phyloP scores from a whole-genome alignment of 2,797 vertebrate species.

The Falco naumanni region DNA sequence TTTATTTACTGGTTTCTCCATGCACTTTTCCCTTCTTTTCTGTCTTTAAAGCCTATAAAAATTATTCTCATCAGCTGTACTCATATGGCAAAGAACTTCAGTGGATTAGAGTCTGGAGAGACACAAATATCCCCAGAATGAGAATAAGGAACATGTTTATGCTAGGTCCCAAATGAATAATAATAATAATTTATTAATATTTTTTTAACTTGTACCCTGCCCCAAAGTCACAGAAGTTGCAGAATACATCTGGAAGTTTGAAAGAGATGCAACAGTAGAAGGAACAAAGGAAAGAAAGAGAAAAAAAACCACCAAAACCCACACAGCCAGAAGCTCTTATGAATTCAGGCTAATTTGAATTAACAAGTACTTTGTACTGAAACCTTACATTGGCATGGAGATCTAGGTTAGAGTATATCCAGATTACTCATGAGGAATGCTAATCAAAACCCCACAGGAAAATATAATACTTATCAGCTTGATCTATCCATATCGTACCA shows the following conservation, averaged over 20 bases:
- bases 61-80: background rate
- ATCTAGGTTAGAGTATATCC: background rate
- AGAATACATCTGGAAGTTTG: background rate
- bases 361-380: background rate
- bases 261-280: background rate
- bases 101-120: background rate
- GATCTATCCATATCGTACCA: background rate
- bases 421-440: background rate
- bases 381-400: fast-evolving
- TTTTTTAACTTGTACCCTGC: background rate
- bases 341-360: background rate
- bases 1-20: background rate
- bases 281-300: background rate
- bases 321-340: background rate
- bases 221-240: background rate
- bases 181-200: background rate
- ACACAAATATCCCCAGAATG: background rate
- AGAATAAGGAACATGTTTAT: background rate
- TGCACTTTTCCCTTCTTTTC: background rate
- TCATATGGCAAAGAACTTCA: background rate
- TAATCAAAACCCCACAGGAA: background rate
- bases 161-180: background rate
- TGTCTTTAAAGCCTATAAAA: background rate
- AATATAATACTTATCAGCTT: background rate
- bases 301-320: no score